Evolutionary conservation across 92 coral and sea anemone genomes (phyloP), one percentile per base, ranked within the genome.

Genomic region (Umimayanthus chanpuru): DNA sequence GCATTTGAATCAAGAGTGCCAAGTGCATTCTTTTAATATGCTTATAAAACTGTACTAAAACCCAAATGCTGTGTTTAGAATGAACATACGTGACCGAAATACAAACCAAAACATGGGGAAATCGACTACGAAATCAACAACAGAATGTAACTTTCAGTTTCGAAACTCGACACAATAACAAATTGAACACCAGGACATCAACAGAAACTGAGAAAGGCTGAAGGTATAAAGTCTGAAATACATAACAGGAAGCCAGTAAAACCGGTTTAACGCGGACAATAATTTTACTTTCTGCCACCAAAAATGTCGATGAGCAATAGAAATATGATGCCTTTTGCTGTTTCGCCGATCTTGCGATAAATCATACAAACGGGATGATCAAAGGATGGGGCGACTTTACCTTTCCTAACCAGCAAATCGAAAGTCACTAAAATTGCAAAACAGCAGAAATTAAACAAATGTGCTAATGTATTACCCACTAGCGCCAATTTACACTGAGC

Each of bases 401-500:
- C 41, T 67, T 83, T n/a, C 11, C 16, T 20, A 9, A n/a, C 26
- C 7, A 16, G 2, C 58, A 53, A 70, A 71, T 67, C 25, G 77
- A 83, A 83, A 83, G 78, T 68, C 77, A 68, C 36, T 28, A 26
- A 53, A 53, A 53, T 7, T 53, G 58, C 58, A 53, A 41, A 68
- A 83, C 30, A 55, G 79, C 87, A 9, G 70, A 83, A 65, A 83
- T 83, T 83, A 44, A 83, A 83, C 87, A 83, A 83, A 83, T 83
- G 76, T 71, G 66, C 28, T 83, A 68, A 83, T 83, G 78, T 70
- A 71, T 70, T 44, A 30, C 79, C 28, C 10, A 82, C 77, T 40
- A 28, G 86, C 87, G 47, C 65, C 41, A 79, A 79, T 47, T 79
- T 79, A 47, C 82, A 79, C 76, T 3, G 75, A 39, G 56, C 77